A percentile compares a stretch with the other conserved stretches of the same genome.
These are phyloP conservation scores for Drosophila miranda DNA, from an alignment of 1,140 invertebrate species.

Conservation along the genomic window DNA sequence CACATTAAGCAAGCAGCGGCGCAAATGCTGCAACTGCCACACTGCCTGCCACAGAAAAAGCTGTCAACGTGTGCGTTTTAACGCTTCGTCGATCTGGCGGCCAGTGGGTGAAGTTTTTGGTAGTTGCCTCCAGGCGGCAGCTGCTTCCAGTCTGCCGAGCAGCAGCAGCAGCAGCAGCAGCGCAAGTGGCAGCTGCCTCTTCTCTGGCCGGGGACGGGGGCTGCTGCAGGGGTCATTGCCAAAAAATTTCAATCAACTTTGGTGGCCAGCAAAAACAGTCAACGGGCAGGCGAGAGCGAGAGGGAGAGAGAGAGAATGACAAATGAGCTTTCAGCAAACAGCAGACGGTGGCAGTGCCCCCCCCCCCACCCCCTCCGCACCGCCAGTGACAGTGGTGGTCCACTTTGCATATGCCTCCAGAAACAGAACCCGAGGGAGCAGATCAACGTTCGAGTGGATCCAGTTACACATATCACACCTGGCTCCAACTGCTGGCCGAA, in stretches of 20 bases:
- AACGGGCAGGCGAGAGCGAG: neutral
- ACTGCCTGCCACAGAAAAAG: constrained; percentile 47
- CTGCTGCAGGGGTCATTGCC: constrained; percentile 63
- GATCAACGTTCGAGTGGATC: constrained; percentile 23
- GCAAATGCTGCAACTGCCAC: constrained; percentile 47
- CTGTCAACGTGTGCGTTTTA: constrained; percentile 78
- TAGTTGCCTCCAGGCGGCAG: constrained; percentile 40
- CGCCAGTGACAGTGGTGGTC: constrained; percentile 43
- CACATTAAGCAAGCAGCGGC: constrained; percentile 63
- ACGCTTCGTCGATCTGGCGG: constrained; percentile 54
- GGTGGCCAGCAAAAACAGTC: constrained; percentile 48
- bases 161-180: constrained; percentile 10
- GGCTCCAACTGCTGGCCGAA: constrained; percentile 52
- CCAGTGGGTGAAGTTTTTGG: constrained; percentile 19
- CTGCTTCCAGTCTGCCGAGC: constrained; percentile 39
- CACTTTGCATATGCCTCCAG: constrained; percentile 55
- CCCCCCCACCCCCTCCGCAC: too few species aligned
- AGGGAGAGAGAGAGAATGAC: neutral
- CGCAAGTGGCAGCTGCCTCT: constrained; percentile 18
- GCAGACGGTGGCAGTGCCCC: neutral
- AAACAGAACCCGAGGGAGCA: too few species aligned
- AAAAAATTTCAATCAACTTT: constrained; percentile 63
- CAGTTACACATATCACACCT: constrained; percentile 73
- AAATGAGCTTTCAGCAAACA: constrained; percentile 4
- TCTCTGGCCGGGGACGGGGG: constrained; percentile 9